A percentile compares a stretch with the other conserved stretches of the same genome.
phyloP scores from a whole-genome alignment of 2,888 invertebrate species.

The Piscicola geometra region DNA sequence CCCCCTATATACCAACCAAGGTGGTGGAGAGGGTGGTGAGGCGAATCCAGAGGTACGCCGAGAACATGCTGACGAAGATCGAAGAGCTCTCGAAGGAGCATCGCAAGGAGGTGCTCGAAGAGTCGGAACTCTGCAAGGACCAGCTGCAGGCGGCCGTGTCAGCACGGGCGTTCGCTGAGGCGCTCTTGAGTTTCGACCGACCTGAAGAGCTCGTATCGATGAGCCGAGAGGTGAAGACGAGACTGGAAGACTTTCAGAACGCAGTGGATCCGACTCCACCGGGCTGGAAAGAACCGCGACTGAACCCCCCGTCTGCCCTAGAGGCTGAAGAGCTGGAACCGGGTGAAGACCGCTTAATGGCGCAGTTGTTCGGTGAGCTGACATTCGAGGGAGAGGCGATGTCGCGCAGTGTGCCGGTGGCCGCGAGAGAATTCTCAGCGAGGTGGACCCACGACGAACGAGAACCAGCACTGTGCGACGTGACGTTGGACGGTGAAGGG shows the following conservation, averaged over 20 bases:
- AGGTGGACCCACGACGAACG: slow-evolving; percentile 32
- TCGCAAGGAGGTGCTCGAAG: slow-evolving; percentile 38
- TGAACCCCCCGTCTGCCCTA: slow-evolving; percentile 41
- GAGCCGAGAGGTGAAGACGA: slow-evolving; percentile 38
- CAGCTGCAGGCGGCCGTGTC: slow-evolving; percentile 40
- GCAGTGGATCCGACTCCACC: slow-evolving; percentile 38
- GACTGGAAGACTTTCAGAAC: slow-evolving; percentile 42
- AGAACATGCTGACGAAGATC: slow-evolving; percentile 43
- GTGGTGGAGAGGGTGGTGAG: slow-evolving; percentile 41
- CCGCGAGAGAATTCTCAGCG: slow-evolving; percentile 27
- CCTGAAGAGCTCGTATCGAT: slow-evolving; percentile 45
- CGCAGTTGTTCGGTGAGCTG: slow-evolving; percentile 41
- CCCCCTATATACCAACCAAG: too few species aligned
- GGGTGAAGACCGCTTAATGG: slow-evolving; percentile 32
- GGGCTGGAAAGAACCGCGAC: slow-evolving; percentile 44
- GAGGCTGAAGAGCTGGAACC: slow-evolving; percentile 13
- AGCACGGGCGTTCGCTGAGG: slow-evolving; percentile 41
- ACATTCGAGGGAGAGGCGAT: slow-evolving; percentile 45
- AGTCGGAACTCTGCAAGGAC: slow-evolving; percentile 38
- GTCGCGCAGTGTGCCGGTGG: slow-evolving; percentile 32
- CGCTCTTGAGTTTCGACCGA: slow-evolving; percentile 43
- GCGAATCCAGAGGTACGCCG: slow-evolving; percentile 42
- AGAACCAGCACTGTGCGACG: slow-evolving; percentile 43
- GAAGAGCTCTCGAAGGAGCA: slow-evolving; percentile 44
- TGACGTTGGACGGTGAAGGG: slow-evolving; percentile 40